Conservation (phyloP, 2,113 vertebrate species). For the Sialia sialis region DNA sequence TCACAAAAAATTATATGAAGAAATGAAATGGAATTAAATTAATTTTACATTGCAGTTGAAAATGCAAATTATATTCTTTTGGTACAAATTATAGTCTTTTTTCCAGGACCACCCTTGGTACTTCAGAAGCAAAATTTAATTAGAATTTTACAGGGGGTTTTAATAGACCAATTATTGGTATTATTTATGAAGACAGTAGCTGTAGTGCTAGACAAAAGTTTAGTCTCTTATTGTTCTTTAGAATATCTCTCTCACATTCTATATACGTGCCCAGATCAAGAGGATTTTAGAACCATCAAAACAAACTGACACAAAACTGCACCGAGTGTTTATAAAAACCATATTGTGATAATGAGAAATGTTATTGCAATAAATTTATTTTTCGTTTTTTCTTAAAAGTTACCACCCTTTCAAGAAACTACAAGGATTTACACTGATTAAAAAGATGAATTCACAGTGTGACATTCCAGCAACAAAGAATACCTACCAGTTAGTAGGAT, state of each 20-base stretch:
- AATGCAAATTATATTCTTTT: not conserved
- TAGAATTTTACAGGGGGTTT: not conserved
- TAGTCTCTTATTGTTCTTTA: not conserved
- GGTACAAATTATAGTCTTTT: not conserved
- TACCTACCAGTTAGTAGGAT: not conserved
- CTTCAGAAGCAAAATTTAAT: conserved; percentile 7
- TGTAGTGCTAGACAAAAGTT: not conserved
- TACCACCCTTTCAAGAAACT: not conserved
- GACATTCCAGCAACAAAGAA: not conserved
- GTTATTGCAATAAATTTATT: not conserved
- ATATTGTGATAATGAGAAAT: not conserved
- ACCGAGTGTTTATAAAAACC: not conserved
- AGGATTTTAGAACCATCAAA: not conserved
- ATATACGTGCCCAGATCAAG: not conserved
- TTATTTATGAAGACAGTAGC: not conserved
- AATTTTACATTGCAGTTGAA: not conserved
- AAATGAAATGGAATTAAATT: conserved; percentile 21
- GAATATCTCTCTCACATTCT: not conserved
- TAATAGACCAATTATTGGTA: not conserved
- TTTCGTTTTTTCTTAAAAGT: not conserved
- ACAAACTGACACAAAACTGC: not conserved
- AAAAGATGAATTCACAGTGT: not conserved
- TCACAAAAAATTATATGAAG: not conserved
- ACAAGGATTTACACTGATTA: not conserved
- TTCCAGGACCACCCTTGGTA: not conserved